phyloP scores from a whole-genome alignment of 2,113 vertebrate species.

The Dicrurus megarhynchus region DNA sequence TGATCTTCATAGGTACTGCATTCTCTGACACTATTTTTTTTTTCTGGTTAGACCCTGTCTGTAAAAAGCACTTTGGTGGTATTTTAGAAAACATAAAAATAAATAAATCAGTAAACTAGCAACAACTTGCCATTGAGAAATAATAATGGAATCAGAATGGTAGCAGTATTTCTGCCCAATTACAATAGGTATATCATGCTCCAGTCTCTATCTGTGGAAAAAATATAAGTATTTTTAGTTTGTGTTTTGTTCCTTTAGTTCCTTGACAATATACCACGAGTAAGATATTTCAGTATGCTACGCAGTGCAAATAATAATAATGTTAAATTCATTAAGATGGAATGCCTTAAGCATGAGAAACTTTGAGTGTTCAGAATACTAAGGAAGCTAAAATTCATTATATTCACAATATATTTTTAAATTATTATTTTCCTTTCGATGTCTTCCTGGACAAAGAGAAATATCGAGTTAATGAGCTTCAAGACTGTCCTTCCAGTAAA shows the following conservation, averaged over 20 bases:
- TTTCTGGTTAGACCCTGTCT: neutral
- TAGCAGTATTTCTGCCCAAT: neutral
- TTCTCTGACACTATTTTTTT: neutral
- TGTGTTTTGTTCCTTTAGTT: neutral
- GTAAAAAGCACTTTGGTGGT: neutral
- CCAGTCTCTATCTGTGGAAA: neutral
- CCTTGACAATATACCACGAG: neutral
- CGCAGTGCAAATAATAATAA: neutral
- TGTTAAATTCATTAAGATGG: neutral
- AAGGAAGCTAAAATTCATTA: neutral
- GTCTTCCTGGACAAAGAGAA: neutral
- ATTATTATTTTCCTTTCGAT: neutral
- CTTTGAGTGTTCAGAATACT: neutral
- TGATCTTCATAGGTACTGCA: neutral
- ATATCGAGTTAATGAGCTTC: neutral
- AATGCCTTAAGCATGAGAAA: neutral
- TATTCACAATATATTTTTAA: neutral
- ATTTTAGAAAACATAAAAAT: neutral
- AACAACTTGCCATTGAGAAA: neutral
- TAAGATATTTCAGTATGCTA: neutral
- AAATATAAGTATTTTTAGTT: neutral
- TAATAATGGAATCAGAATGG: neutral
- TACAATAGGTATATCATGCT: neutral
- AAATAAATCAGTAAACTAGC: neutral
- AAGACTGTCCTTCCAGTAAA: neutral